These are phyloP conservation scores for Cavia aperea DNA, from an alignment of 2,113 vertebrate species.

Conservation along the genomic window DNA sequence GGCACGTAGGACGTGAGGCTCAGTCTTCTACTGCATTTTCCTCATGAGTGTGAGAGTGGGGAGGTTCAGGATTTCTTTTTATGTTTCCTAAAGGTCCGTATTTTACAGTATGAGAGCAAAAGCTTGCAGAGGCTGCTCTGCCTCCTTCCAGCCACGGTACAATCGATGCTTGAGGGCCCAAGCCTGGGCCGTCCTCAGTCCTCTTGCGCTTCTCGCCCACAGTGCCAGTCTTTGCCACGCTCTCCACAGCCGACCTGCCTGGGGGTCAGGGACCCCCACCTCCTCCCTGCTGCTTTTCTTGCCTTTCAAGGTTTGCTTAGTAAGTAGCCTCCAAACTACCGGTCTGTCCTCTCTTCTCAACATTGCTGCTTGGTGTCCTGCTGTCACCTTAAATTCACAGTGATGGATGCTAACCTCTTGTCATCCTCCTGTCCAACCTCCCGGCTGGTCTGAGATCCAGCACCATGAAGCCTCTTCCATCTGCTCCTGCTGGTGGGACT, in stretches of 20 bases:
- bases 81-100: background rate
- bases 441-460: background rate
- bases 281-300: background rate
- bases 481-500: background rate
- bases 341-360: background rate
- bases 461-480: background rate
- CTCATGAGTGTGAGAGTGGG: background rate
- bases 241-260: background rate
- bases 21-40: background rate
- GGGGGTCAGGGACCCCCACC: background rate
- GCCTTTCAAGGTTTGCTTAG: background rate
- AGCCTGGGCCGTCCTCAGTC: fast-evolving
- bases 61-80: background rate
- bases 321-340: fast-evolving
- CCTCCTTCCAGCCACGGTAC: fast-evolving
- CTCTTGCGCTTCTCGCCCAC: too few species aligned
- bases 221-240: background rate
- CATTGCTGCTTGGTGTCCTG: background rate
- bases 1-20: background rate
- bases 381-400: background rate
- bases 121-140: background rate
- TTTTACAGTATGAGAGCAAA: background rate
- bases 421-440: background rate
- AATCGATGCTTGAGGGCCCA: fast-evolving
- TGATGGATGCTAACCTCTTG: fast-evolving